Evolutionary conservation across 2,888 invertebrate species (phyloP).

Genomic region (Diadromus collaris): DNA sequence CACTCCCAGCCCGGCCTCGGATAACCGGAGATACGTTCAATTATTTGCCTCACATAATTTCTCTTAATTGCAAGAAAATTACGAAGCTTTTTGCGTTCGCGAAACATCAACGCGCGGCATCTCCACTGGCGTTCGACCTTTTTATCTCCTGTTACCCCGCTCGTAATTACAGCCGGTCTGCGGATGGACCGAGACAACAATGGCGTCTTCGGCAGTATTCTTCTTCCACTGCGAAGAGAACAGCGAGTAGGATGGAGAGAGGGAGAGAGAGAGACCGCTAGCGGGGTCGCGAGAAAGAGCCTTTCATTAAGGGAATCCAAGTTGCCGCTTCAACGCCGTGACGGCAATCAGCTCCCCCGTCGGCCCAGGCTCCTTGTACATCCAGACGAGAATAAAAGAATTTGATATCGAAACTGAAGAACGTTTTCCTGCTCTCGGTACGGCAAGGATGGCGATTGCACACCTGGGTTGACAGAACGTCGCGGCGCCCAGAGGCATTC

Average conservation of each 20-base stretch:
- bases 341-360: constrained; percentile 27
- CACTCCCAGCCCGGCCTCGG: background rate
- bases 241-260: constrained; percentile 3
- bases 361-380: background rate
- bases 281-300: constrained; percentile 53
- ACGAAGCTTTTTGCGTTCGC: background rate
- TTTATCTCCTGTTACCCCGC: constrained; percentile 56
- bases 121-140: constrained; percentile 1
- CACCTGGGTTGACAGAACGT: constrained; percentile 9
- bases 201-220: constrained; percentile 61
- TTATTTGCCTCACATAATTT: background rate
- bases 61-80: constrained; percentile 36
- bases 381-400: constrained; percentile 17
- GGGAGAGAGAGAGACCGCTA: constrained; percentile 18
- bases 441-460: constrained; percentile 20
- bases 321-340: constrained; percentile 18
- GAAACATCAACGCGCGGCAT: background rate
- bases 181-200: constrained; percentile 67
- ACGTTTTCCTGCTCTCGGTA: background rate
- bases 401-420: constrained; percentile 28
- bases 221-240: background rate
- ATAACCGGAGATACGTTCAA: background rate
- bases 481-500: background rate
- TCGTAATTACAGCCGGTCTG: constrained; percentile 64
- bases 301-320: constrained; percentile 67